Evolutionary conservation across 2,888 invertebrate genomes (phyloP).

Genomic region (Trachelus tabidus): DNA sequence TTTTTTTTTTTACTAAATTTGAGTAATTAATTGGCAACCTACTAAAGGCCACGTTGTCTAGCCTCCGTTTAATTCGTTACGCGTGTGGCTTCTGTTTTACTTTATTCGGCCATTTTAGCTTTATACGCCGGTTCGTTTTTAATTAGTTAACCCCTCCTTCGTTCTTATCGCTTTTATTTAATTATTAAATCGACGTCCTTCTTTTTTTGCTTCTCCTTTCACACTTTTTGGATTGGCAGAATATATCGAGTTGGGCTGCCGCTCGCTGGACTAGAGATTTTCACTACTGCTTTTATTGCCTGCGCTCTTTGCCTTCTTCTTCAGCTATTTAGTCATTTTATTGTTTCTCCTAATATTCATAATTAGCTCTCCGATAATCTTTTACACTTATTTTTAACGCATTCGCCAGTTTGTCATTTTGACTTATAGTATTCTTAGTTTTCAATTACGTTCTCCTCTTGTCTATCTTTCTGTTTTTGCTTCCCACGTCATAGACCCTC

Average conservation of each 20-base stretch:
- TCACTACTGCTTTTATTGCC: conserved; percentile 61
- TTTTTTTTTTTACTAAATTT: not conserved
- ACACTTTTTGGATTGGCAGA: conserved; percentile 57
- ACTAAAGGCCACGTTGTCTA: not conserved
- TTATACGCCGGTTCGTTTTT: not conserved
- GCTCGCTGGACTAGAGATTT: conserved; percentile 65
- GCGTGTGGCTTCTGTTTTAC: not conserved
- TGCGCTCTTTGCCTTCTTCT: conserved; percentile 33
- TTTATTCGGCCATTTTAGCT: not conserved
- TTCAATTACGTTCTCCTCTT: not conserved
- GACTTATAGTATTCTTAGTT: not conserved
- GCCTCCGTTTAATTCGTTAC: not conserved
- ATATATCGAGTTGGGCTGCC: conserved; percentile 50
- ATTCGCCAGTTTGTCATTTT: not conserved
- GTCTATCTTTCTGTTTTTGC: not conserved
- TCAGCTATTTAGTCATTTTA: conserved; percentile 24
- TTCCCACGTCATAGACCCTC: not conserved
- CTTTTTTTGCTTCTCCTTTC: conserved; percentile 34
- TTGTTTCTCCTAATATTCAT: conserved; percentile 9
- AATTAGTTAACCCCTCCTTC: not conserved
- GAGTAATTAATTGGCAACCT: not conserved
- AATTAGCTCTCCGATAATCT: not conserved
- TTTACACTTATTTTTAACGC: not conserved
- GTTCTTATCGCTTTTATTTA: not conserved
- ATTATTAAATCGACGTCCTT: conserved; percentile 6